Percentiles rank a stretch among this genome's conserved stretches.
These are phyloP conservation scores for Corbicula japonica DNA, from an alignment of 2,888 invertebrate species.

Conservation along the genomic window DNA sequence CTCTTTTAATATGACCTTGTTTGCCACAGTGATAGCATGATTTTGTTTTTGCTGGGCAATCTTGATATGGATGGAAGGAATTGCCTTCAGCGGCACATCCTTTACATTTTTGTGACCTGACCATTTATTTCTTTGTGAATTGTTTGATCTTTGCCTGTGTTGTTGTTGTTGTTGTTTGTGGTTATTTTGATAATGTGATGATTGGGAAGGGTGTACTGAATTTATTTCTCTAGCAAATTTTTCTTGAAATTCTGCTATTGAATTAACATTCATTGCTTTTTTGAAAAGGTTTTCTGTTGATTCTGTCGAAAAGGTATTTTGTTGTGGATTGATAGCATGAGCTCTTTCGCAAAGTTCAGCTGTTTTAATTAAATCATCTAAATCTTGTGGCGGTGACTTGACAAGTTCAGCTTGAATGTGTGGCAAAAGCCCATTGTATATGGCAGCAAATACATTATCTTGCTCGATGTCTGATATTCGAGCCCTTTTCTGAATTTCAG, in stretches of 20 bases:
- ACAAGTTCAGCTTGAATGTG: conserved; percentile 27
- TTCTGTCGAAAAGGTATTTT: conserved; percentile 7
- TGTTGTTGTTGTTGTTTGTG: not conserved
- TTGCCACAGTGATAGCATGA: conserved; percentile 8
- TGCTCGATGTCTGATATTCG: not conserved
- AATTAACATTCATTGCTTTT: conserved; percentile 1
- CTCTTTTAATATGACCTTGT: conserved; percentile 23
- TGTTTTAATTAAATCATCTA: conserved; percentile 15
- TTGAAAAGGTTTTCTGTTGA: not conserved
- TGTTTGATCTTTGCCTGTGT: not conserved
- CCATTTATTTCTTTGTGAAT: not conserved
- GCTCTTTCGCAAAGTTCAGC: conserved; percentile 23
- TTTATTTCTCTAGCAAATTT: conserved; percentile 10
- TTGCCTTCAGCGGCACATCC: not conserved
- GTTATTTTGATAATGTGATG: not conserved
- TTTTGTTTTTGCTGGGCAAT: conserved; percentile 21
- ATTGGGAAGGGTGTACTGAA: not conserved
- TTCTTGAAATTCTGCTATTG: conserved; percentile 8
- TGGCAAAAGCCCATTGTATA: conserved; percentile 22
- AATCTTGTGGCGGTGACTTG: not conserved
- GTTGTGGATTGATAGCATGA: not conserved
- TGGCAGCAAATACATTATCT: conserved; percentile 26
- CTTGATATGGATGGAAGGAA: not conserved
- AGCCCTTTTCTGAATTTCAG: conserved; percentile 22
- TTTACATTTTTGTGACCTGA: not conserved